These are phyloP conservation scores for Bellardia bayeri DNA, from an alignment of 2,888 invertebrate genomes.

Conservation along the genomic window DNA sequence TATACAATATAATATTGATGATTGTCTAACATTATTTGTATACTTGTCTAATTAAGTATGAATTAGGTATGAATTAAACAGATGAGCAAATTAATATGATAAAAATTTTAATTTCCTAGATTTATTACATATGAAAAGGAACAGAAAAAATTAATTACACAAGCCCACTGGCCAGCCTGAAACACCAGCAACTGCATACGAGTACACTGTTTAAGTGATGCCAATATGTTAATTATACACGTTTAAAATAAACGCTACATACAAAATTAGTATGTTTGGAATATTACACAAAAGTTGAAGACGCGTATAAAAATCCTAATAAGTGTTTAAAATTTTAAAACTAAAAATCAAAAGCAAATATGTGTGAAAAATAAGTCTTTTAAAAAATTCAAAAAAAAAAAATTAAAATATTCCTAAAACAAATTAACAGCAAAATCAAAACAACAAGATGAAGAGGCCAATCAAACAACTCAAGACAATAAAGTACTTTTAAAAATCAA, in stretches of 20 bases:
- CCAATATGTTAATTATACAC: slow-evolving; percentile 28
- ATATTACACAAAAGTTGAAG: background rate
- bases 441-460: slow-evolving; percentile 12
- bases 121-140: background rate
- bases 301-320: slow-evolving; percentile 13
- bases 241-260: background rate
- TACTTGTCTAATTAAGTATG: background rate
- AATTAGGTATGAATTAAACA: slow-evolving; percentile 4
- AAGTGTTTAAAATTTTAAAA: background rate
- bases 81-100: slow-evolving; percentile 5
- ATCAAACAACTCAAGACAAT: slow-evolving; percentile 6
- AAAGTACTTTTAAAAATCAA: background rate
- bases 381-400: slow-evolving; percentile 10
- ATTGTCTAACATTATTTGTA: too few species aligned
- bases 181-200: slow-evolving; percentile 23
- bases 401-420: slow-evolving; percentile 46
- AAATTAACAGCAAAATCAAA: slow-evolving; percentile 32
- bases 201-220: background rate
- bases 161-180: slow-evolving; percentile 14
- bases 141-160: background rate
- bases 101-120: slow-evolving; percentile 46
- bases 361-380: slow-evolving; percentile 7
- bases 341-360: slow-evolving; percentile 27
- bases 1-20: background rate
- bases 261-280: background rate